A percentile compares a stretch with the other conserved stretches of the same genome.
These are phyloP conservation scores for Acropora tenuis DNA, from an alignment of 64 coral and sea anemone genomes.

Conservation along the genomic window DNA sequence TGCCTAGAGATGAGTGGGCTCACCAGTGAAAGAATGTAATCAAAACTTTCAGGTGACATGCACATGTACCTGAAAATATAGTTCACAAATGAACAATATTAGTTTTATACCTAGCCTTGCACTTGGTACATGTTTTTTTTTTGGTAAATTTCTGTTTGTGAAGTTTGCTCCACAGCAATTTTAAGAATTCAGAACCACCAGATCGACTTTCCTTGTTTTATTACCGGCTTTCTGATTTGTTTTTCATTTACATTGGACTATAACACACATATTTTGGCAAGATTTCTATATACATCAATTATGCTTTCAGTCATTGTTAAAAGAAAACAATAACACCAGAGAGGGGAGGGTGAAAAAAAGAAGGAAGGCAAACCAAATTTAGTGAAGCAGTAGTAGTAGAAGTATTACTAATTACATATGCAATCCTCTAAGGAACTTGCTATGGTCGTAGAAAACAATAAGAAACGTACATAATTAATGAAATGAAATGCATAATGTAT, in stretches of 20 bases:
- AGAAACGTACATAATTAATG: no score
- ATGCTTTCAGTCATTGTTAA: no score
- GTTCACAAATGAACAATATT: neutral
- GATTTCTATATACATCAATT: no score
- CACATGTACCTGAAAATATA: constrained; percentile 50
- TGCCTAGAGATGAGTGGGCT: constrained; percentile 6
- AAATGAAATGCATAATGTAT: no score
- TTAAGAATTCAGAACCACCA: neutral
- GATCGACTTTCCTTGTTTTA: neutral
- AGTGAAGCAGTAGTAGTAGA: no score
- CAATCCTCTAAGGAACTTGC: no score
- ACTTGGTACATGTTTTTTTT: neutral
- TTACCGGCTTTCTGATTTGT: neutral
- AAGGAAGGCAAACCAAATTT: no score
- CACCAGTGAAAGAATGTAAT: constrained; percentile 14
- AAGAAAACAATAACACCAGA: no score
- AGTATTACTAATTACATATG: no score
- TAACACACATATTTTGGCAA: neutral
- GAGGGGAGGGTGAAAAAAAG: no score
- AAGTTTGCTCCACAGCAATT: neutral
- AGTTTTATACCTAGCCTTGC: neutral
- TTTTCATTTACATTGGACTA: neutral
- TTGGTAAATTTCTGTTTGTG: neutral
- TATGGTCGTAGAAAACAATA: no score
- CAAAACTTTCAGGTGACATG: constrained; percentile 58